Evolutionary conservation across 2,113 vertebrate genomes (phyloP).

Genomic region (Tragelaphus buxtoni): DNA sequence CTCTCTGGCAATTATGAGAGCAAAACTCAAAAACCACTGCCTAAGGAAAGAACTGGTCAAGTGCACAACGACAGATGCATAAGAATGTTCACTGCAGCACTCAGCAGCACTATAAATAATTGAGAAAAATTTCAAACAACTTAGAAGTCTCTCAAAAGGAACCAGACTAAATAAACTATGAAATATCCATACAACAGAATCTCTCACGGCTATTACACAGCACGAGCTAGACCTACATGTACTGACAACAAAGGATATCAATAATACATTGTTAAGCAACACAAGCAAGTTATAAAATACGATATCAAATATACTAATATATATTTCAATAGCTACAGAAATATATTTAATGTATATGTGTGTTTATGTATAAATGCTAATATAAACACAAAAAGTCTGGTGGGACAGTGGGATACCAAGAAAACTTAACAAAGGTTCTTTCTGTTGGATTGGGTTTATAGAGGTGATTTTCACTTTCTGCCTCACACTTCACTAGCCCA

Average conservation of each 20-base stretch:
- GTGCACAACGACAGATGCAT: background rate
- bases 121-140: conserved; percentile 19
- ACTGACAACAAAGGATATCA: background rate
- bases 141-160: conserved; percentile 15
- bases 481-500: background rate
- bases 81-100: background rate
- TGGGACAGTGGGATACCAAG: background rate
- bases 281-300: background rate
- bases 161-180: conserved; percentile 34
- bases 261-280: background rate
- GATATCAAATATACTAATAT: background rate
- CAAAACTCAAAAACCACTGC: conserved; percentile 37
- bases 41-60: conserved; percentile 13
- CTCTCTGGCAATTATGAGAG: background rate
- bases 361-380: background rate
- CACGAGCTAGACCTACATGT: background rate
- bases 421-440: conserved; percentile 12
- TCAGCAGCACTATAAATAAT: background rate
- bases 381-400: background rate
- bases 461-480: background rate
- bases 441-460: background rate
- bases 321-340: background rate
- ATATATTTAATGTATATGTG: background rate
- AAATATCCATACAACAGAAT: background rate
- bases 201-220: background rate